Conservation (phyloP, 2,113 vertebrate genomes). For the Camelus bactrianus region DNA sequence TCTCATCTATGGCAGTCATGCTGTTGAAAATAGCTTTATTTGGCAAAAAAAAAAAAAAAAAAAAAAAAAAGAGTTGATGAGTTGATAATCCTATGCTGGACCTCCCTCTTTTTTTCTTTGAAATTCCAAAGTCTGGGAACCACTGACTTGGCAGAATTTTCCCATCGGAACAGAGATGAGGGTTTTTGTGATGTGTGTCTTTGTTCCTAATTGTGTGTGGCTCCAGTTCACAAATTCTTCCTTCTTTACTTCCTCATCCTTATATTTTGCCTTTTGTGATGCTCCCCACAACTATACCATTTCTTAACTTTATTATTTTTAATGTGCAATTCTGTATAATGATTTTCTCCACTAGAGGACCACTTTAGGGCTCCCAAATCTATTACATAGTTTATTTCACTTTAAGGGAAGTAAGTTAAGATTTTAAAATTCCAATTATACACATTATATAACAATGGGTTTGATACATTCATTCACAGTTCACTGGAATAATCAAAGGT, state of each 20-base stretch:
- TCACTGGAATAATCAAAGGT: background rate
- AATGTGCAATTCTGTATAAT: background rate
- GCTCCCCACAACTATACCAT: background rate
- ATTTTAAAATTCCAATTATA: conserved; percentile 18
- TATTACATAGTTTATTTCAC: background rate
- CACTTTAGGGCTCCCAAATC: background rate
- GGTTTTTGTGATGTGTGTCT: background rate
- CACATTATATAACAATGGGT: background rate
- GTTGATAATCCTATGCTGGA: background rate
- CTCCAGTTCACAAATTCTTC: background rate
- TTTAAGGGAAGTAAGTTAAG: conserved; percentile 20
- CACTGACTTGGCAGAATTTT: background rate
- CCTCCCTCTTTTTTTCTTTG: background rate
- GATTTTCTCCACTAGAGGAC: background rate
- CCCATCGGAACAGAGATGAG: background rate
- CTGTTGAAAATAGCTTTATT: conserved; percentile 21
- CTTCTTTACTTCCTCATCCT: background rate
- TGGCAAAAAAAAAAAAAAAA: conserved; percentile 49
- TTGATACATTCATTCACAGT: background rate
- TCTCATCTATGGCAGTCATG: background rate
- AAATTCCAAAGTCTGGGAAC: conserved; percentile 29
- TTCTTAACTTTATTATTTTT: background rate
- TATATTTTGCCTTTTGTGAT: conserved; percentile 8
- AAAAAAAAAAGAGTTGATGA: background rate
- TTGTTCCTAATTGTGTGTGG: background rate